These are phyloP conservation scores for Pasiphila rectangulata DNA, from an alignment of 2,888 invertebrate genomes.

Conservation along the genomic window DNA sequence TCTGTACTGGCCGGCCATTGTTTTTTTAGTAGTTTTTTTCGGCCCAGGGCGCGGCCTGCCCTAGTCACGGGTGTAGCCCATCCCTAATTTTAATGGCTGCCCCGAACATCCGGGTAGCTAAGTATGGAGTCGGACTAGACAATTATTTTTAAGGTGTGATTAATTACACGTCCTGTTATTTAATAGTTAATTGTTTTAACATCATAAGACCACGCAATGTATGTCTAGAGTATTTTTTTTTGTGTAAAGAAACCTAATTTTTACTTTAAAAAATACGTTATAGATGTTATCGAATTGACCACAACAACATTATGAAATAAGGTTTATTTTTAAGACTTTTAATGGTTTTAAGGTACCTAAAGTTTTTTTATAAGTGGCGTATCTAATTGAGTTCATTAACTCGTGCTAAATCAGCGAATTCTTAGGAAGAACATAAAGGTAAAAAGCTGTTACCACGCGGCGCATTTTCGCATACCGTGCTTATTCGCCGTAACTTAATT, in stretches of 20 bases:
- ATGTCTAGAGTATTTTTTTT: neutral
- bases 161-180: slow-evolving; percentile 12
- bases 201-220: neutral
- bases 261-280: too few species aligned
- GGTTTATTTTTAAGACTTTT: slow-evolving; percentile 9
- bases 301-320: slow-evolving; percentile 7
- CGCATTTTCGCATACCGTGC: slow-evolving; percentile 2
- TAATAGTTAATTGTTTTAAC: slow-evolving; percentile 3
- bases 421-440: slow-evolving; percentile 4
- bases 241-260: too few species aligned
- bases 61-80: slow-evolving; percentile 73
- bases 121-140: slow-evolving; percentile 55
- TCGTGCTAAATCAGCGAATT: slow-evolving; percentile 53
- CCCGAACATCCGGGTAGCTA: slow-evolving; percentile 69
- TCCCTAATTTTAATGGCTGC: slow-evolving; percentile 82
- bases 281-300: neutral
- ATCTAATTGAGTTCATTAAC: slow-evolving; percentile 69
- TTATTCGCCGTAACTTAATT: slow-evolving; percentile 2
- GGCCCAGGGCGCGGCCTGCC: slow-evolving; percentile 63
- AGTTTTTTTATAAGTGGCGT: slow-evolving; percentile 48
- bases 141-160: slow-evolving; percentile 28
- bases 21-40: slow-evolving; percentile 60
- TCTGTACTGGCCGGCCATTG: slow-evolving; percentile 70
- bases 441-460: neutral
- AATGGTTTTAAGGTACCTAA: slow-evolving; percentile 8